Conservation (phyloP, 2,888 invertebrate species). For the Thysanoteuthis rhombus region DNA sequence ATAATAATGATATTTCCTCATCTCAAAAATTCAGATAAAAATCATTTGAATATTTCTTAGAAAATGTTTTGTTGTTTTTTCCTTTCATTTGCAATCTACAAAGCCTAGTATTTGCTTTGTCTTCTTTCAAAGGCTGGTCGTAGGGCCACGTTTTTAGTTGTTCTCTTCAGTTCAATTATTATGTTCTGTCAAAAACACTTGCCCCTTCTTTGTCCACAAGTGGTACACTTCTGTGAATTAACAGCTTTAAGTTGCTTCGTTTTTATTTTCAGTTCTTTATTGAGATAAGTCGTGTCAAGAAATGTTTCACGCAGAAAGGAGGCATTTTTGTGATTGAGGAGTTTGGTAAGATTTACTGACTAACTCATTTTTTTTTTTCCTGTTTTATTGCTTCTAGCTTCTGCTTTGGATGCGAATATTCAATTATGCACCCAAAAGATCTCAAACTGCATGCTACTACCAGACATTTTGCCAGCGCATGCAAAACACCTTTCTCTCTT, state of each 20-base stretch:
- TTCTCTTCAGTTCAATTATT: neutral
- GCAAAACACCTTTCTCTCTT: conserved; percentile 33
- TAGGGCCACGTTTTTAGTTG: neutral
- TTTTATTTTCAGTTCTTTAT: conserved; percentile 93
- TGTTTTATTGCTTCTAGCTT: conserved; percentile 32
- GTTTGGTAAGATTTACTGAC: conserved; percentile 85
- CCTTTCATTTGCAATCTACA: neutral
- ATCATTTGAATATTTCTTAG: no score
- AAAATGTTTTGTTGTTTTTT: neutral
- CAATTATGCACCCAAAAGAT: conserved; percentile 25
- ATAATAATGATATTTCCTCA: no score
- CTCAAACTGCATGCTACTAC: conserved; percentile 28
- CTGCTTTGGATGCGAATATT: conserved; percentile 32
- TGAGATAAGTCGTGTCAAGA: conserved; percentile 97
- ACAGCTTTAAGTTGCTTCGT: conserved; percentile 53
- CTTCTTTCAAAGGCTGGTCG: neutral
- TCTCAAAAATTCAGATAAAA: no score
- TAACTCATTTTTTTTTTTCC: conserved; percentile 30
- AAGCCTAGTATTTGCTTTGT: neutral
- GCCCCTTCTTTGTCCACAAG: conserved; percentile 24
- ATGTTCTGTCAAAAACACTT: neutral
- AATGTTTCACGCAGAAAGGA: conserved; percentile 99
- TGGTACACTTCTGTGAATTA: conserved; percentile 30
- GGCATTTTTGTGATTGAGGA: conserved; percentile 99
- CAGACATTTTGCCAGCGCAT: conserved; percentile 32